Evolutionary conservation across 2,113 vertebrate species (phyloP).

Genomic region (Diphyllodes magnificus): DNA sequence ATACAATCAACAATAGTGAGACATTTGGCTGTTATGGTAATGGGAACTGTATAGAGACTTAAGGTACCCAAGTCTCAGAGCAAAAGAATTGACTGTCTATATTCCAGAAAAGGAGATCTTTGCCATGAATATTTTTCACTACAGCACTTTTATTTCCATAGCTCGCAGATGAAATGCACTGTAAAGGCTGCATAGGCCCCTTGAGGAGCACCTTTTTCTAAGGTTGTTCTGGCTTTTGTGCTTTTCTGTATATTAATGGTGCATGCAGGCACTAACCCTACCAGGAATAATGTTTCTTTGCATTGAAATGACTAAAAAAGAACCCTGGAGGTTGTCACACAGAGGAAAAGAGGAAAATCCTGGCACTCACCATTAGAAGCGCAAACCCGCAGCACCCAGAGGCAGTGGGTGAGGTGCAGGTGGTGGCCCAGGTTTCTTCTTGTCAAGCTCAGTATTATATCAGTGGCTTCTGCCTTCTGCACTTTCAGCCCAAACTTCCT

Average conservation of each 20-base stretch:
- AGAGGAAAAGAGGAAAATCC: background rate
- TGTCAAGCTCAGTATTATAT: constrained; percentile 78
- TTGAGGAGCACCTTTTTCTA: background rate
- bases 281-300: background rate
- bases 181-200: background rate
- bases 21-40: background rate
- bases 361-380: constrained; percentile 77
- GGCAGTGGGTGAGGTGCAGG: constrained; percentile 79
- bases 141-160: background rate
- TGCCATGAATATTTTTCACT: background rate
- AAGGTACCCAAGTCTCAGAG: background rate
- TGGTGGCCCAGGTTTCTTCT: constrained; percentile 72
- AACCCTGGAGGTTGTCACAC: rapidly evolving
- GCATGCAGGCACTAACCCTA: background rate
- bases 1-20: background rate
- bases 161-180: background rate
- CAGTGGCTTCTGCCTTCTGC: constrained; percentile 80
- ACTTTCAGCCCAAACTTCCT: constrained; percentile 84
- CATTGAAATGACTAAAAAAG: background rate
- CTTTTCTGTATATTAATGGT: background rate
- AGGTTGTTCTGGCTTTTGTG: background rate
- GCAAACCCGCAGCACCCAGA: constrained; percentile 82
- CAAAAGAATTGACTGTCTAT: background rate
- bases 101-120: background rate
- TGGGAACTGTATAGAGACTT: background rate